These are phyloP conservation scores for Pachliopta kotzebuea DNA, from an alignment of 2,888 invertebrate genomes.

Conservation along the genomic window DNA sequence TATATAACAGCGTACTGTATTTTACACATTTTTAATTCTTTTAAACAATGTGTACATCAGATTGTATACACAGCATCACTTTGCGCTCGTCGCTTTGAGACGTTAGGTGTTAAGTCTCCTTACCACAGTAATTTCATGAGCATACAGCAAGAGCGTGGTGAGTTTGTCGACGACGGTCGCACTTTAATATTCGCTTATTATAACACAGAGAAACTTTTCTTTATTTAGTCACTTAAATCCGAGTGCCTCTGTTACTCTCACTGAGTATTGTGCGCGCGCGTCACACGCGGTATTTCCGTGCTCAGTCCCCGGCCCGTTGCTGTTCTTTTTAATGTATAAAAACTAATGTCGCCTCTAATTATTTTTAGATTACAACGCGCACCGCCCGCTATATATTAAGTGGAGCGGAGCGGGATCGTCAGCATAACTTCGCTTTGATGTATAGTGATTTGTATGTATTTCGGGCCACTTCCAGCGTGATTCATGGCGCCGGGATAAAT, in stretches of 20 bases:
- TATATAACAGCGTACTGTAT: slow-evolving; percentile 49
- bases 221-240: too few relatives aligned
- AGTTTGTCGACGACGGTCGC: too few relatives aligned
- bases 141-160: too few relatives aligned
- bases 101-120: too few relatives aligned
- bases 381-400: slow-evolving; percentile 77
- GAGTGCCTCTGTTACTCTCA: too few relatives aligned
- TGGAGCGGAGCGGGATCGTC: slow-evolving; percentile 75
- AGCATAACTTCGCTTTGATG: slow-evolving; percentile 79
- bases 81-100: too few relatives aligned
- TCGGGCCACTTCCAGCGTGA: slow-evolving; percentile 69
- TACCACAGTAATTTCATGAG: too few relatives aligned
- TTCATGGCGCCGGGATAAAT: slow-evolving; percentile 72
- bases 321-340: slow-evolving; percentile 78
- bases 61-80: too few relatives aligned
- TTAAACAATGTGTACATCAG: too few relatives aligned
- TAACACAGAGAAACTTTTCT: too few relatives aligned
- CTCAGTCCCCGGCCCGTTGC: slow-evolving; percentile 55
- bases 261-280: slow-evolving; percentile 52
- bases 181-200: too few relatives aligned
- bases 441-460: slow-evolving; percentile 78
- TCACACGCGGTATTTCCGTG: slow-evolving; percentile 74
- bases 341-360: slow-evolving; percentile 79
- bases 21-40: too few relatives aligned
- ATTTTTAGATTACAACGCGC: slow-evolving; percentile 80